Base-by-base conservation (phyloP, 2,888 invertebrate species). In the Melipona bicolor region DNA sequence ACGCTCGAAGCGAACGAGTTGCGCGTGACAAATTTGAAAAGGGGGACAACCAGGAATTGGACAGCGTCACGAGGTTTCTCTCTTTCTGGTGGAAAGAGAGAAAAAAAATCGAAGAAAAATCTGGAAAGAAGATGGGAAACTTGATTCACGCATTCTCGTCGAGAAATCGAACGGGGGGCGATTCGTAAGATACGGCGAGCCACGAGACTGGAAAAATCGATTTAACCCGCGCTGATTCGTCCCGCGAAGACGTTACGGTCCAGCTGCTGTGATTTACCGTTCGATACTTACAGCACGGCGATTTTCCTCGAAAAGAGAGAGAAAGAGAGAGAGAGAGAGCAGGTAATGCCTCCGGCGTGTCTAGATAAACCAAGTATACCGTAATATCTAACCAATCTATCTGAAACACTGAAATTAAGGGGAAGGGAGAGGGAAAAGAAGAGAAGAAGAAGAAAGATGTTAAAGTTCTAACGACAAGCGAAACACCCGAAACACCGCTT, bases 321-420 rank as follows among this genome's bases (percentile, higher is more conserved):
- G 3, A 27, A 61, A 52, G 9, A 6, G 36, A 36, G 36, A 17
- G 71, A 24, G 3, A 27, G 71, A 52, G 27, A 54, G 56, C 21
- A 71, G 49, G 17, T 32, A 32, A 56, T 52, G 50, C 43, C 49
- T 52, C 36, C 24, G 17, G 1, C 56, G 50, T n/a, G 68, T 73
- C 67, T 74, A 82, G 77, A 77, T 77, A 67, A 78, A 71, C 59
- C 24, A 50, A 24, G 49, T 62, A 52, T 11, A 32, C 24, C 52
- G 13, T 54, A 73, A 81, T 43, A 36, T 17, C 27, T 21, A 36
- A 59, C 70, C 15, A 36, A 36, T 36, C 36, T 36, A 36, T 36
- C 36, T 36, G 36, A 36, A 36, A 36, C 36, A 9, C 9, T 9
- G 36, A 36, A 36, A 36, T 36, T 36, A 54, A 27, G 1, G 9